phyloP scores from a whole-genome alignment of 2,797 vertebrate species.

The Columba guinea region DNA sequence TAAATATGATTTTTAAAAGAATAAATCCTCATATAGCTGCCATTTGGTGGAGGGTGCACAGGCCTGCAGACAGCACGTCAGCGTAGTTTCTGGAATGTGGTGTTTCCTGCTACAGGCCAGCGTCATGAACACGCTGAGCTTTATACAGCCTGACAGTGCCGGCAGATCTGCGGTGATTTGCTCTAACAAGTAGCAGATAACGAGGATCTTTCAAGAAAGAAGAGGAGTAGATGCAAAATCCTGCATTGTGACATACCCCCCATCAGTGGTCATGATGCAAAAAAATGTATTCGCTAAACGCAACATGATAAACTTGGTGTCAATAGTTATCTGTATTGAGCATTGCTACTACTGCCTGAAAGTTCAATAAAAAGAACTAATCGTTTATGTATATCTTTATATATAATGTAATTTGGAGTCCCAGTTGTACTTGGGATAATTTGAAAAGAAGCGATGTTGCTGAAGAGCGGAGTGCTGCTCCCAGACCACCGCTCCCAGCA shows the following conservation, averaged over 20 bases:
- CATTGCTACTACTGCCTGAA: neutral
- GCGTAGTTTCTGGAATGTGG: fast-evolving
- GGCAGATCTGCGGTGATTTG: conserved; percentile 9
- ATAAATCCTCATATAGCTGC: neutral
- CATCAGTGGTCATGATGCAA: neutral
- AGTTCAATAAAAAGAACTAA: neutral
- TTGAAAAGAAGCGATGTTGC: neutral
- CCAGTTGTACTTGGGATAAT: neutral
- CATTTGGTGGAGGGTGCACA: neutral
- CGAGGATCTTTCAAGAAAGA: neutral
- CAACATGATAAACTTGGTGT: neutral
- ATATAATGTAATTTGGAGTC: neutral
- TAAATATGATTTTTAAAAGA: neutral
- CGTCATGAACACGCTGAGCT: neutral
- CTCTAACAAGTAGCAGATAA: conserved; percentile 10
- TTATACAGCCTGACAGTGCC: conserved; percentile 30
- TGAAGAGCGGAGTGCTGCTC: neutral
- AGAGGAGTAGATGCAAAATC: neutral
- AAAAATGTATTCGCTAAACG: neutral
- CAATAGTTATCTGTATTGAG: neutral
- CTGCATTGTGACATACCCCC: neutral
- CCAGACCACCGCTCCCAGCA: neutral
- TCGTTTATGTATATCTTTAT: neutral
- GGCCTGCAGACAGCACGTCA: neutral
- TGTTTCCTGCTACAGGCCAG: neutral